Base-by-base conservation (phyloP, 2,113 vertebrate species). In the Pseudopodoces humilis region DNA sequence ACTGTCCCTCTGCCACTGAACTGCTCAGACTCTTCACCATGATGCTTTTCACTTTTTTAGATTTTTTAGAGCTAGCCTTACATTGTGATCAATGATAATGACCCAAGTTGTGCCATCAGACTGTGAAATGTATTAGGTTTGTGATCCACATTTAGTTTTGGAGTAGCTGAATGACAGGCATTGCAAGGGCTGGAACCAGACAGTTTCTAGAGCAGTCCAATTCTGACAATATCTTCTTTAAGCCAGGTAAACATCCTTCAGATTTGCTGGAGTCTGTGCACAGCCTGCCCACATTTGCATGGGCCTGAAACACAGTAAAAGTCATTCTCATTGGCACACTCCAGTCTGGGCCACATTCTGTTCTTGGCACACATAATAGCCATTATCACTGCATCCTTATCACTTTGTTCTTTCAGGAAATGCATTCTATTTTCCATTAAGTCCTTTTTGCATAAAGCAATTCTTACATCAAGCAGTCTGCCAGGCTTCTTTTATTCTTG, bases 381-480 rank as follows among this genome's bases (percentile, higher is more conserved):
- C 65, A 59, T 88, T 94, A 94, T 86, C 94, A 93, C 55, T 80
- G 31, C 62, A 93, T 60, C 72, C 39, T 76, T 81, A 90, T 72
- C 64, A 72, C 79, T 19, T 83, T 72, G 49, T 33, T 90, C 80
- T 94, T 95, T 88, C 88, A 95, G 74, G 53, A 92, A 95, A 88
- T 53, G 47, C 58, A 71, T 94, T 93, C n/a, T 68, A 28, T 75
- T 92, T 92, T 80, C 83, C 77, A 87, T 87, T 79, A 87, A 93
- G 52, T 64, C 67, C 43, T 62, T 85, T 80, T 62, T 88, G 60
- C 83, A 94, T 90, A 49, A 85, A 83, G 59, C 50, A 62, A 82
- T 69, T 91, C 75, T 79, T 85, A 37, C 31, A 92, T 35, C 37
- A 28, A 72, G 69, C 21, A 82, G 68, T 76, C 83, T 94, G 64